Conservation (phyloP, 1,140 invertebrate genomes). For the Lepidotrigona ventralis region DNA sequence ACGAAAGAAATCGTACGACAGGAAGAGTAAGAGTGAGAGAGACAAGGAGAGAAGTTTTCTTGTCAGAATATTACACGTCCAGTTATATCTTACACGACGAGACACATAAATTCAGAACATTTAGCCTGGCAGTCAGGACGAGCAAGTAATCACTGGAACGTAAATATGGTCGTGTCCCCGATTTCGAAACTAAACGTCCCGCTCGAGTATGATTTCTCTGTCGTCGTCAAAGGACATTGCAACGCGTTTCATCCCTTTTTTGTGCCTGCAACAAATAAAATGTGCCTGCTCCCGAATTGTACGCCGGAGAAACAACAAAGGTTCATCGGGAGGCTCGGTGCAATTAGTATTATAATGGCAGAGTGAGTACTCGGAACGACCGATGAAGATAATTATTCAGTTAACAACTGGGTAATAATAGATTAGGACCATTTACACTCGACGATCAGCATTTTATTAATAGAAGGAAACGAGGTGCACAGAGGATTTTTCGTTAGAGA, state of each 20-base stretch:
- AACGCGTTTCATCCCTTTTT: not conserved
- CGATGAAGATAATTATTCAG: conserved; percentile 15
- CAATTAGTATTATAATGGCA: conserved; percentile 23
- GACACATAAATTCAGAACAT: conserved; percentile 74
- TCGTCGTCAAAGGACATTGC: conserved; percentile 17
- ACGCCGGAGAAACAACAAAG: not conserved
- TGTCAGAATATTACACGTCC: conserved; percentile 73
- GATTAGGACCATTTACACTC: not conserved
- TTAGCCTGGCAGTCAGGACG: conserved; percentile 68
- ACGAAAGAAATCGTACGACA: not conserved
- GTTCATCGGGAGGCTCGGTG: not conserved
- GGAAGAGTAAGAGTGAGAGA: no score
- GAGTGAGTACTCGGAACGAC: not conserved
- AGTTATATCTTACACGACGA: conserved; percentile 74
- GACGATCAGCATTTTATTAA: conserved; percentile 11
- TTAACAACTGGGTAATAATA: conserved; percentile 5
- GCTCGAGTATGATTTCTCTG: conserved; percentile 10
- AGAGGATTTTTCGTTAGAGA: not conserved
- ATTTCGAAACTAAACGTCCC: conserved; percentile 32
- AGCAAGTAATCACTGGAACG: conserved; percentile 65
- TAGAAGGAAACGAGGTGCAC: not conserved
- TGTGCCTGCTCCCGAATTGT: not conserved
- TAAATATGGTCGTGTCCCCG: conserved; percentile 24
- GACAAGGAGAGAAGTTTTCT: conserved; percentile 41
- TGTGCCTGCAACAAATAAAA: not conserved